Base-by-base conservation (phyloP, 2,888 invertebrate genomes). In the Petrophora chlorosata region DNA sequence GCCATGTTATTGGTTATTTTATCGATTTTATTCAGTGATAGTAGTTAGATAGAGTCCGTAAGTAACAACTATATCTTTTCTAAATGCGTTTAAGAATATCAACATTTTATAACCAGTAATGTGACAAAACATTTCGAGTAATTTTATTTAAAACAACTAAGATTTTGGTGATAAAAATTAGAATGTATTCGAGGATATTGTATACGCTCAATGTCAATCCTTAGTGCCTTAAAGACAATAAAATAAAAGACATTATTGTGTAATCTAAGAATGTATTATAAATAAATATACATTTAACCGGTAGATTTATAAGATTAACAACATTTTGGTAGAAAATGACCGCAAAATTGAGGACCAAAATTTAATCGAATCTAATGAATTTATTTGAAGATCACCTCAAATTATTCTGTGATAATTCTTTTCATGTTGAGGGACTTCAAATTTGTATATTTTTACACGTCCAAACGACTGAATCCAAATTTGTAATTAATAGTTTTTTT, bases 321-420 rank as follows among this genome's bases (percentile, higher is more conserved):
- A 41, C 8, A 9, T 41, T 42, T 40, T 47, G 43, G 46, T 40
- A 19, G 25, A 34, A 44, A 35, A 10, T 19, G 9, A 32, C 12
- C 4, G 39, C 36, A 50, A 50, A 34, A 56, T 53, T 41, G 54
- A 30, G 67, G 67, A 65, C 70, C 69, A 70, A 71, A 67, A 62
- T 65, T 65, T 39, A 49, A 52, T 43, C 30, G 25, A 45, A 48
- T 19, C 22, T 14, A 53, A 42, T 45, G 29, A 62, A 54, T 56
- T 53, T 60, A 74, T 85, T 88, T 89, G 89, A 83, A 89, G 82
- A 62, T 71, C 61, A 67, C 89, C 89, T 90, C 89, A 85, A 77
- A 79, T 75, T 79, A 80, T 88, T 88, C 89, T 90, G 89, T 90
- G 89, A 90, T 90, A 90, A 84, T 78, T 86, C 80, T 88, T 80